These are phyloP conservation scores for Chromobotia macracanthus DNA, from an alignment of 2,797 vertebrate species.

Conservation along the genomic window DNA sequence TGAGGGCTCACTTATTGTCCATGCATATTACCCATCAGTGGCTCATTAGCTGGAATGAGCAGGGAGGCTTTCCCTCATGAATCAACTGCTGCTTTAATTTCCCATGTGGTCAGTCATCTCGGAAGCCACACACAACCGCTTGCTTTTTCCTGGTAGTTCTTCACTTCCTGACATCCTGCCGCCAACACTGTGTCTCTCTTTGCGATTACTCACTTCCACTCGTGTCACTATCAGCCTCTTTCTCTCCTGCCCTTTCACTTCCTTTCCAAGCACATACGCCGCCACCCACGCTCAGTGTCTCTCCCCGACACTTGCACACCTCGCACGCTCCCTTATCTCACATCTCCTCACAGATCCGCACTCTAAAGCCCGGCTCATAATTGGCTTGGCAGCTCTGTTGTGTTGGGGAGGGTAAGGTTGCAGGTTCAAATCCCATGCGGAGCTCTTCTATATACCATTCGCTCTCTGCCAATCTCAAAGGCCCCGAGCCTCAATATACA, in stretches of 20 bases:
- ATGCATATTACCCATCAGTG: constrained; percentile 83
- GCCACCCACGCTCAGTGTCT: constrained; percentile 20
- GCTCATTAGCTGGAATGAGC: constrained; percentile 82
- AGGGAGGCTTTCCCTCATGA: constrained; percentile 77
- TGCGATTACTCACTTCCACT: constrained; percentile 44
- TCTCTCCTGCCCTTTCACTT: constrained; percentile 37
- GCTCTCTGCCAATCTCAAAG: constrained; percentile 58
- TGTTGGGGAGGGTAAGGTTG: constrained; percentile 63
- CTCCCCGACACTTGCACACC: constrained; percentile 7
- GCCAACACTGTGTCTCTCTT: not conserved
- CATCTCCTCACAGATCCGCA: constrained; percentile 33
- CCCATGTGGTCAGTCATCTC: constrained; percentile 78
- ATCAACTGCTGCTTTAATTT: constrained; percentile 81
- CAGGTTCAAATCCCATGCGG: constrained; percentile 63
- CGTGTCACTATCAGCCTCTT: constrained; percentile 38
- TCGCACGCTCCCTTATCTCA: constrained; percentile 32
- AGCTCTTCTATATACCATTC: constrained; percentile 49
- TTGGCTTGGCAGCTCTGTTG: constrained; percentile 68
- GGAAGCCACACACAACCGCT: constrained; percentile 46
- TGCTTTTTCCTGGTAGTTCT: constrained; percentile 18
- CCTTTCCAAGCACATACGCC: constrained; percentile 21
- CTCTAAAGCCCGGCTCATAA: constrained; percentile 60
- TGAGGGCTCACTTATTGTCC: constrained; percentile 81
- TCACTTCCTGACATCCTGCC: constrained; percentile 36
- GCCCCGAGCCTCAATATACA: constrained; percentile 58